These are phyloP conservation scores for Drosophila elegans DNA, from an alignment of 1,140 invertebrate genomes.

Conservation along the genomic window DNA sequence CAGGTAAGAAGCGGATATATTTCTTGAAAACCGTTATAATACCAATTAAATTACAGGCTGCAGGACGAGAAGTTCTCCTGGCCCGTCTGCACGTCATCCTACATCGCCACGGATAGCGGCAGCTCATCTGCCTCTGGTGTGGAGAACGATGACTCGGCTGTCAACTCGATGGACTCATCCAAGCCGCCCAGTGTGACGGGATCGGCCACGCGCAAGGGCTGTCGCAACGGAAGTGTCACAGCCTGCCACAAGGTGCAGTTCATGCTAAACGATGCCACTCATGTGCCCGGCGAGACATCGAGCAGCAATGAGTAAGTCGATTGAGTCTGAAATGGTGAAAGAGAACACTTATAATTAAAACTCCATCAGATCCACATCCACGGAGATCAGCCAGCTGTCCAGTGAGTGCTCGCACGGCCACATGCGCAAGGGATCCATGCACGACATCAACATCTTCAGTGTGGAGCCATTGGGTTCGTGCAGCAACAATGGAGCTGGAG, in stretches of 20 bases:
- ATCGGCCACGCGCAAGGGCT: constrained; percentile 34
- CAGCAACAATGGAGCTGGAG: constrained; percentile 65
- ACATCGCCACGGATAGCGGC: constrained; percentile 70
- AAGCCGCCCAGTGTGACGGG: constrained; percentile 63
- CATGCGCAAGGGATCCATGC: constrained; percentile 74
- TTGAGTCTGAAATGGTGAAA: background rate
- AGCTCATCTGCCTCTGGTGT: constrained; percentile 75
- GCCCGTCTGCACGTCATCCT: constrained; percentile 75
- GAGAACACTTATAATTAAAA: background rate
- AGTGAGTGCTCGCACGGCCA: constrained; percentile 50
- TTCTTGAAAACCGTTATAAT: background rate
- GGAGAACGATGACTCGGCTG: constrained; percentile 78
- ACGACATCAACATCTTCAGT: constrained; percentile 82
- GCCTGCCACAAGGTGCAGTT: constrained; percentile 74
- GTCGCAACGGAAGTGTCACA: constrained; percentile 46
- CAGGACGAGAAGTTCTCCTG: constrained; percentile 84
- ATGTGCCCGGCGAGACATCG: constrained; percentile 75
- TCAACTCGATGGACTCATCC: constrained; percentile 78
- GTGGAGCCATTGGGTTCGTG: constrained; percentile 73
- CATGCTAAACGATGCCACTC: constrained; percentile 71
- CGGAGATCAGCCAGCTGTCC: constrained; percentile 76
- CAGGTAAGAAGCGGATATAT: constrained; percentile 71
- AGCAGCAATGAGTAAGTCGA: constrained; percentile 78
- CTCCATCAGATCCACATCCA: constrained; percentile 68
- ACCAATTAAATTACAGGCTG: constrained; percentile 38